Evolutionary conservation across 2,797 vertebrate species (phyloP).

Genomic region (Kryptolebias ocellatus): DNA sequence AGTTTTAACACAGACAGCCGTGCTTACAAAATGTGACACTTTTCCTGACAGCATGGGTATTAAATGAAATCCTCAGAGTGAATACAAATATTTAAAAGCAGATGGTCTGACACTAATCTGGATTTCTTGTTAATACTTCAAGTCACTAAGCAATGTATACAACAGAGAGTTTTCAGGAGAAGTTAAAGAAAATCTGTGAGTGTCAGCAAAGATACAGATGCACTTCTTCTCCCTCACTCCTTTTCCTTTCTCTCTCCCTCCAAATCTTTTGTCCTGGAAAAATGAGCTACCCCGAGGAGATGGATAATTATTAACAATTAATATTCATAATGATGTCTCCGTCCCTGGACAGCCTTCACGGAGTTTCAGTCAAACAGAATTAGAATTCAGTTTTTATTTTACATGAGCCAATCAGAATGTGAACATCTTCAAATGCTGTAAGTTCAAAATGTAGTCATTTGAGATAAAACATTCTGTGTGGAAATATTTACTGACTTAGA

Average conservation of each 20-base stretch:
- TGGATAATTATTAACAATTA: conserved; percentile 85
- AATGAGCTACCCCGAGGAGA: conserved; percentile 77
- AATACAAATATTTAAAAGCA: conserved; percentile 74
- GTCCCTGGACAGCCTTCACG: conserved; percentile 77
- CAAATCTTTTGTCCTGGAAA: conserved; percentile 70
- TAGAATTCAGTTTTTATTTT: conserved; percentile 82
- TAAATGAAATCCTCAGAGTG: conserved; percentile 72
- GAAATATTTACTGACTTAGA: not conserved
- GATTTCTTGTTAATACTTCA: conserved; percentile 70
- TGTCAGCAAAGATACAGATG: conserved; percentile 50
- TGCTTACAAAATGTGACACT: conserved; percentile 43
- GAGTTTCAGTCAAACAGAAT: conserved; percentile 79
- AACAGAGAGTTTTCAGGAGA: conserved; percentile 65
- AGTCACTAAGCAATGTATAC: conserved; percentile 59
- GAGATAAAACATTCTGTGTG: not conserved
- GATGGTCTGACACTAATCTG: conserved; percentile 80
- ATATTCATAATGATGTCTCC: conserved; percentile 82
- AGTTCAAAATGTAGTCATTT: conserved; percentile 31
- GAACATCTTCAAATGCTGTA: conserved; percentile 68
- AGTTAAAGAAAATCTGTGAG: conserved; percentile 59
- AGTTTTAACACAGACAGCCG: conserved; percentile 41
- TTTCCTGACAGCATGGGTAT: conserved; percentile 55
- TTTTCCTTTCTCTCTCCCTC: conserved; percentile 16
- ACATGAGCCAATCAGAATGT: conserved; percentile 81
- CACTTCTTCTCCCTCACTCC: conserved; percentile 17